Percentiles rank a stretch among this genome's conserved stretches.
Conservation (phyloP, 2,797 vertebrate species). For the Peromyscus aztecus region DNA sequence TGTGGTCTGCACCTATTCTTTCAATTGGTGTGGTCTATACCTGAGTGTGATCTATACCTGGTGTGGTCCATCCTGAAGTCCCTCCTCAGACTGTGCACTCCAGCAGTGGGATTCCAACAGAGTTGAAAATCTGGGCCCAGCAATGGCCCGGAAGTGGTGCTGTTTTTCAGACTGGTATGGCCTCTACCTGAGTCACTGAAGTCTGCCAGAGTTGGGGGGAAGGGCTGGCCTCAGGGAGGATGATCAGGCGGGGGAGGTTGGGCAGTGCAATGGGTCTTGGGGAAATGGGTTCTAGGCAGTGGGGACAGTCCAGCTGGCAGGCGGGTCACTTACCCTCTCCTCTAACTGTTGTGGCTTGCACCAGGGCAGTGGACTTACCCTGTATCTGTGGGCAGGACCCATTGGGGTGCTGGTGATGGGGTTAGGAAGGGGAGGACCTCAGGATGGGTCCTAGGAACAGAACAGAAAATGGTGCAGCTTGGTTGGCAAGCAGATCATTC, state of each 20-base stretch:
- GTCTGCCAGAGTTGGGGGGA: background rate
- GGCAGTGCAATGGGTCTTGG: background rate
- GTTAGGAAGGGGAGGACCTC: background rate
- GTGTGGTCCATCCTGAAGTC: background rate
- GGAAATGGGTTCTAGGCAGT: background rate
- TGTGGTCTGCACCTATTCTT: background rate
- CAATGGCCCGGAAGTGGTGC: background rate
- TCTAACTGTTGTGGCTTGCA: background rate
- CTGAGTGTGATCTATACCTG: background rate
- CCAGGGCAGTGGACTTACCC: background rate
- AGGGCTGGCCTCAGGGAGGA: background rate
- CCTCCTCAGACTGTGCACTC: background rate
- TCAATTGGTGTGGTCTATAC: background rate
- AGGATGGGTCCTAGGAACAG: background rate
- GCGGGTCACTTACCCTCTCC: background rate
- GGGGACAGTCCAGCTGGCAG: background rate
- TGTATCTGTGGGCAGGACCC: background rate
- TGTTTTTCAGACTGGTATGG: background rate
- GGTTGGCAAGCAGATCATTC: background rate
- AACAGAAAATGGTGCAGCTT: background rate
- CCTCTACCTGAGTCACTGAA: background rate
- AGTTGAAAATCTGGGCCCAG: background rate
- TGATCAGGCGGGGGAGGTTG: background rate
- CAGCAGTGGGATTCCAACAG: background rate
- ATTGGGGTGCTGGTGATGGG: background rate